Percentiles rank a stretch among this genome's conserved stretches.
These are phyloP conservation scores for Anniella stebbinsi DNA, from an alignment of 2,797 vertebrate species.

Conservation along the genomic window DNA sequence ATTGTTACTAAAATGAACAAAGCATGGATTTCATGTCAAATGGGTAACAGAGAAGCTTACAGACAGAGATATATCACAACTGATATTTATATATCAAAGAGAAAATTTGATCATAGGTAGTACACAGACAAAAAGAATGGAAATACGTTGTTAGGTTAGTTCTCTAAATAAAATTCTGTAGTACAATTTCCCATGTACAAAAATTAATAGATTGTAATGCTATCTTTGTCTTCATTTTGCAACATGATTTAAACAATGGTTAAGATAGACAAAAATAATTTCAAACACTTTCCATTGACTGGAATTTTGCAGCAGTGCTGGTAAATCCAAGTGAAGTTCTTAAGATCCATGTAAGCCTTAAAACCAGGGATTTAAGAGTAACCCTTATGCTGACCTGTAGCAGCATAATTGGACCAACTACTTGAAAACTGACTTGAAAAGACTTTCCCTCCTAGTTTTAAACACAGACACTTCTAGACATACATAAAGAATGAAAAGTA, in stretches of 20 bases:
- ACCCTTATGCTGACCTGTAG: not conserved
- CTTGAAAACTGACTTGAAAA: constrained; percentile 6
- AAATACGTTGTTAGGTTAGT: not conserved
- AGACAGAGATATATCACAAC: not conserved
- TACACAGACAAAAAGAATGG: not conserved
- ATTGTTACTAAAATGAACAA: constrained; percentile 14
- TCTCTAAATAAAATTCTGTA: constrained; percentile 15
- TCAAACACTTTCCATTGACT: not conserved
- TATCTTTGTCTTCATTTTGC: not conserved
- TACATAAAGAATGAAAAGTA: not conserved
- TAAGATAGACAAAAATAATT: not conserved
- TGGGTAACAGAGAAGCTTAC: not conserved
- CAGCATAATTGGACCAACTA: not conserved
- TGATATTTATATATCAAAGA: constrained; percentile 15
- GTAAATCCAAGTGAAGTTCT: not conserved
- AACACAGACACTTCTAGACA: not conserved
- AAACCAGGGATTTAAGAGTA: not conserved
- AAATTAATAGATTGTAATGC: not conserved
- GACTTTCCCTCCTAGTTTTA: not conserved
- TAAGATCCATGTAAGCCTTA: constrained; percentile 5
- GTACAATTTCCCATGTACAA: not conserved
- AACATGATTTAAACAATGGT: not conserved
- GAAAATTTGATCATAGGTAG: not conserved
- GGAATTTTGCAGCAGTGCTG: constrained; percentile 7
- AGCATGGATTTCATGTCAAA: not conserved